phyloP scores from a whole-genome alignment of 2,113 vertebrate species.

The Petrocephalus microphthalmus region DNA sequence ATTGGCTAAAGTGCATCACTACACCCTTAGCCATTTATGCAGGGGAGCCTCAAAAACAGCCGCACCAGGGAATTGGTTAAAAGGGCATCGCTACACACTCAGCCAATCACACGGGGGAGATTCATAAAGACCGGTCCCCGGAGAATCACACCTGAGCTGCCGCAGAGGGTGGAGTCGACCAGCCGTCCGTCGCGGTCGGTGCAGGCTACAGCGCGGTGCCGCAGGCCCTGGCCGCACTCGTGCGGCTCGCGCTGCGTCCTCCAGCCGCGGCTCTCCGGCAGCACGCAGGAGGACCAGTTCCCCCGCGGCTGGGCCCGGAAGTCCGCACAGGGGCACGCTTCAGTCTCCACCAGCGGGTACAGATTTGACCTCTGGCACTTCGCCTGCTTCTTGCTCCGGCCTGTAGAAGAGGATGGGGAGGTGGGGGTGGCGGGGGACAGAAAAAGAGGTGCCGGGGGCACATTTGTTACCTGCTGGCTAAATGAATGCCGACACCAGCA shows the following conservation, averaged over 20 bases:
- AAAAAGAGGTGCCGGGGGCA: neutral
- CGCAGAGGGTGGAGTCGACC: slow-evolving; percentile 61
- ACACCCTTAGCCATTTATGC: neutral
- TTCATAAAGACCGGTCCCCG: neutral
- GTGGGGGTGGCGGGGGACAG: neutral
- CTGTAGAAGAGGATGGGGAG: slow-evolving; percentile 37
- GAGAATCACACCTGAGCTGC: slow-evolving; percentile 59
- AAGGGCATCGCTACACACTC: neutral
- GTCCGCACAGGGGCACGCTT: slow-evolving; percentile 60
- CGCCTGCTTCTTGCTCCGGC: slow-evolving; percentile 74
- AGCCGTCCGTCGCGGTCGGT: slow-evolving; percentile 59
- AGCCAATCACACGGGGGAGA: too few species aligned
- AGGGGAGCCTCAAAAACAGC: neutral
- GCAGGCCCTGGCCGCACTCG: slow-evolving; percentile 65
- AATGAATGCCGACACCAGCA: neutral
- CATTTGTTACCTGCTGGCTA: neutral
- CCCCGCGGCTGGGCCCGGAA: slow-evolving; percentile 61
- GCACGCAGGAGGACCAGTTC: slow-evolving; percentile 74
- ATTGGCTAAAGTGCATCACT: neutral
- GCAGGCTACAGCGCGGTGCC: slow-evolving; percentile 58
- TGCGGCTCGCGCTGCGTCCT: slow-evolving; percentile 29
- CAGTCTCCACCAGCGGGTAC: slow-evolving; percentile 66
- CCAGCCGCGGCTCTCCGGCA: slow-evolving; percentile 43
- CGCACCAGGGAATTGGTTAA: neutral
- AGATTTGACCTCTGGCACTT: slow-evolving; percentile 66